These are phyloP conservation scores for Drosophila subpulchrella DNA, from an alignment of 1,140 invertebrate genomes.

Conservation along the genomic window DNA sequence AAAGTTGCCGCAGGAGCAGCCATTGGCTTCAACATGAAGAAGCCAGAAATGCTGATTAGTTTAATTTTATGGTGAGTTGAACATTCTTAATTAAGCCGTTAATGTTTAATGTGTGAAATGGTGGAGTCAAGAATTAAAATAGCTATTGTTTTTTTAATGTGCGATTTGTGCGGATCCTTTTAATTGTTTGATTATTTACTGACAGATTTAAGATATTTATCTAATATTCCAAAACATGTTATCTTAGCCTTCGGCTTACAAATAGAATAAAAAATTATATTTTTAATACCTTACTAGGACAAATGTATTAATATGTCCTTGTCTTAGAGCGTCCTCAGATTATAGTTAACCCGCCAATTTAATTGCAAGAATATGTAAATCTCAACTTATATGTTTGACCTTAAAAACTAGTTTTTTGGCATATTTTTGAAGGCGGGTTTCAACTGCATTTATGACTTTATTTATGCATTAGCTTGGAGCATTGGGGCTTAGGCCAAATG, in stretches of 20 bases:
- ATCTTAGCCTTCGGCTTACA: not conserved
- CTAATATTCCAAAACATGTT: not conserved
- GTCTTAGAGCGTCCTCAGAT: not conserved
- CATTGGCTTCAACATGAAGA: constrained; percentile 68
- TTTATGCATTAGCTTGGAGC: constrained; percentile 34
- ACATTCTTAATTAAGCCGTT: constrained; percentile 4
- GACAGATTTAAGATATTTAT: not conserved
- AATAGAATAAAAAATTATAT: not conserved
- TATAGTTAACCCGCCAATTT: not conserved
- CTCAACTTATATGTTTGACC: constrained; percentile 14
- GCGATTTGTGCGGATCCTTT: not conserved
- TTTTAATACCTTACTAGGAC: not conserved
- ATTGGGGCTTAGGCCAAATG: constrained; percentile 2
- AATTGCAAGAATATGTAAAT: constrained; percentile 29
- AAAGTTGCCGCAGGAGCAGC: constrained; percentile 42
- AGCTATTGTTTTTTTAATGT: not conserved
- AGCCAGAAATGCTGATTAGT: constrained; percentile 68
- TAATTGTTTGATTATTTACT: too few species aligned
- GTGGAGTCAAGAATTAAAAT: not conserved
- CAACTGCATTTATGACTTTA: constrained; percentile 32
- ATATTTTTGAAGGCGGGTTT: constrained; percentile 29
- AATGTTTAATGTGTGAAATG: not conserved
- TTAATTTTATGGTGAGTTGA: constrained; percentile 74
- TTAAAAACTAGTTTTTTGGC: constrained; percentile 36
- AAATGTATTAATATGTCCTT: too few species aligned